Evolutionary conservation across 2,113 vertebrate genomes (phyloP).

Genomic region (Percina caprodes): DNA sequence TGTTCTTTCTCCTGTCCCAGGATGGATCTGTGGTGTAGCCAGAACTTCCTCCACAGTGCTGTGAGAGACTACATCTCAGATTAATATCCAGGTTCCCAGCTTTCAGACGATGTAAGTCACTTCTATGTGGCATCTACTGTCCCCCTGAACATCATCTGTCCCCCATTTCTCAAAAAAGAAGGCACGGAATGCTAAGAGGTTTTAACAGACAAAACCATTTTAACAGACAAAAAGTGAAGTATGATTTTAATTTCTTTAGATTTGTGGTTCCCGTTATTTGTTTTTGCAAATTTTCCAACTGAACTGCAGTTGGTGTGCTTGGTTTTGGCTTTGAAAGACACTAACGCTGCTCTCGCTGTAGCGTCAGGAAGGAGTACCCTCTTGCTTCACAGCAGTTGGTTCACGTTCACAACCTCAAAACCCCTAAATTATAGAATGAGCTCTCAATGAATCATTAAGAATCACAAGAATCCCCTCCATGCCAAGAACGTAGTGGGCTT

Average conservation of each 20-base stretch:
- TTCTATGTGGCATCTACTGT: too few species aligned
- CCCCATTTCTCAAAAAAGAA: too few species aligned
- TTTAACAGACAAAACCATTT: too few species aligned
- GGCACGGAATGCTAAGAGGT: too few species aligned
- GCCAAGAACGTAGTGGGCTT: slow-evolving; percentile 11
- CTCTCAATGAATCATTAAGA: slow-evolving; percentile 57
- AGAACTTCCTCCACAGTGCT: too few species aligned
- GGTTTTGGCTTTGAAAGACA: background rate
- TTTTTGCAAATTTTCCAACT: background rate
- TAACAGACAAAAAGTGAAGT: too few species aligned
- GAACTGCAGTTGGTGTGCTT: background rate
- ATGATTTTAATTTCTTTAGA: background rate
- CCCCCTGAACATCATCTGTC: too few species aligned
- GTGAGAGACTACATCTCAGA: too few species aligned
- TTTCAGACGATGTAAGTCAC: too few species aligned
- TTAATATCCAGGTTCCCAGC: too few species aligned
- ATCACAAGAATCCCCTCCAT: slow-evolving; percentile 30
- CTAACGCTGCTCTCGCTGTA: background rate
- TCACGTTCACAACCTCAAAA: slow-evolving; percentile 24
- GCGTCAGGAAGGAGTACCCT: slow-evolving; percentile 4
- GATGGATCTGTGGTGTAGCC: too few species aligned
- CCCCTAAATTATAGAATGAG: slow-evolving; percentile 58
- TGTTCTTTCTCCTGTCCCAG: too few species aligned
- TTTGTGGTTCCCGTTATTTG: background rate
- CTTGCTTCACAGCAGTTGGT: slow-evolving; percentile 26